A percentile compares a stretch with the other conserved stretches of the same genome.
phyloP scores from a whole-genome alignment of 2,888 invertebrate species.

The Amaurobius ferox region DNA sequence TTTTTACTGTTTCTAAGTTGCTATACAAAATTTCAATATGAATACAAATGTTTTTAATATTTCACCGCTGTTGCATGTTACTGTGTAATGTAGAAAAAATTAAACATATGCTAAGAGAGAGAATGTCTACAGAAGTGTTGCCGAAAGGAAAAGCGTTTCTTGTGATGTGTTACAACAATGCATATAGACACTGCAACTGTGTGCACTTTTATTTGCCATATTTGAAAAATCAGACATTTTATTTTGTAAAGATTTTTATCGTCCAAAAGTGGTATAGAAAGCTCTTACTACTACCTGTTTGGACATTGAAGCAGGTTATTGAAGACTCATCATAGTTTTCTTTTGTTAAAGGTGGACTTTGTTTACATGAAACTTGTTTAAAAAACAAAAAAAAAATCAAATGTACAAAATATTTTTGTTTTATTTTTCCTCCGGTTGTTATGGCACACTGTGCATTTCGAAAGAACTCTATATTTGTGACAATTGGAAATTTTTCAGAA shows the following conservation, averaged over 20 bases:
- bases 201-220: conserved; percentile 57
- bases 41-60: conserved; percentile 31
- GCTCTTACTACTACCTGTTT: conserved; percentile 1
- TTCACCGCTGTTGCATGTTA: conserved; percentile 23
- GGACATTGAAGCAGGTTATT: neutral
- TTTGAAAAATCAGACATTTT: conserved; percentile 24
- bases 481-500: conserved; percentile 51
- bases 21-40: neutral
- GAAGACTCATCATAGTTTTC: neutral
- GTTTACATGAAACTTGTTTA: conserved; percentile 5
- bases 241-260: conserved; percentile 4
- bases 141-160: neutral
- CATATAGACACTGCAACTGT: conserved; percentile 10
- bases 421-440: conserved; percentile 50
- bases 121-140: neutral
- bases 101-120: neutral
- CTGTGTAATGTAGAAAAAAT: neutral
- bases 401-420: conserved; percentile 67
- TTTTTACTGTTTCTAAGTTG: no score
- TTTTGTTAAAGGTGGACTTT: conserved; percentile 16
- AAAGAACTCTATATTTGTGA: conserved; percentile 46
- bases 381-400: conserved; percentile 30
- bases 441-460: conserved; percentile 41
- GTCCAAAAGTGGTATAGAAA: neutral
- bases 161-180: neutral